Evolutionary conservation across 2,113 vertebrate species (phyloP), one percentile per base, ranked within the genome.

Genomic region (Oenanthe oenanthe): DNA sequence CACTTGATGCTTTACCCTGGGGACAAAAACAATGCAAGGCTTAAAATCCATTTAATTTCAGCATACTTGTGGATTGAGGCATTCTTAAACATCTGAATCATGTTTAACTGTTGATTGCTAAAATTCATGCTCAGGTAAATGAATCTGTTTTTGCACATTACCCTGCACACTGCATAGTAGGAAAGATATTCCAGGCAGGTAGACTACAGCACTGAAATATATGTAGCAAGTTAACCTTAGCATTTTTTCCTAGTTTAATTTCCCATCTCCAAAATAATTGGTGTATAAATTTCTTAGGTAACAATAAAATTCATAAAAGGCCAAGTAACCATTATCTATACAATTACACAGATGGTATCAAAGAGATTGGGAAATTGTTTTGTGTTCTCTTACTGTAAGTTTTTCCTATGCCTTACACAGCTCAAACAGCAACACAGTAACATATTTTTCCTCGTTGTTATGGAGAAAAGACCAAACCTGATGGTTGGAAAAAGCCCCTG

Each of bases 1-100:
- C 62, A 99, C 99, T 93, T 99, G 99, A 94, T 99, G 99, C 95
- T 99, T 99, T 25, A 99, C 99, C 90, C 99, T 99, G 65, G 13
- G 87, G 88, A 93, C 88, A 95, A 78, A 92, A 92, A 61, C 42
- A 95, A 47, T 20, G 31, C 74, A 66, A 82, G 66, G 54, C 43
- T 78, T 88, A 88, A 25, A 83, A 71, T 83, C 32, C 12, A 20
- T 74, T 85, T 89, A 10, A 81, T 88, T 89, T 79, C 67, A 71
- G 60, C 24, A 10, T 48, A 40, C 17, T 74, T 81, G 56, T 74
- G 60, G 76, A 94, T 10, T 32, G 34, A 86, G 20, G 48, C 56
- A 48, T 71, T 88, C 68, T 83, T 67, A 43, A 24, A 51, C 57
- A 50, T 38, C 38, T 2, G 0, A 45, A 72, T 51, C 13, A 10